phyloP scores from a whole-genome alignment of 2,888 invertebrate genomes.

The Meandrusa payeni region DNA sequence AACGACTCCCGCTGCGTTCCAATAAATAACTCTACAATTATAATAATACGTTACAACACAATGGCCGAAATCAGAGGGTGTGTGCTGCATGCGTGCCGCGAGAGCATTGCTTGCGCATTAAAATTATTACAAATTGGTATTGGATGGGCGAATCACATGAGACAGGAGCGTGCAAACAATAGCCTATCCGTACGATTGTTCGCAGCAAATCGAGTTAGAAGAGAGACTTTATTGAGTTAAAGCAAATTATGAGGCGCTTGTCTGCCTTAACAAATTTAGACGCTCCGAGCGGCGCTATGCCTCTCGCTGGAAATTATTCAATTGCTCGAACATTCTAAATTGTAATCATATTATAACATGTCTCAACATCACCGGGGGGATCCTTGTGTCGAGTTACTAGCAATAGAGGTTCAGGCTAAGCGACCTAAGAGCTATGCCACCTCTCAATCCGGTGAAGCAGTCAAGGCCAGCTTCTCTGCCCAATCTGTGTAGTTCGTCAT shows the following conservation, averaged over 20 bases:
- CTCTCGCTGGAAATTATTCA: slow-evolving; percentile 30
- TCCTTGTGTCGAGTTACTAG: too few relatives aligned
- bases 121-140: slow-evolving; percentile 72
- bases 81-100: slow-evolving; percentile 42
- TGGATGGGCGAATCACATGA: slow-evolving; percentile 63
- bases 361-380: too few relatives aligned
- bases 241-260: slow-evolving; percentile 67
- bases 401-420: too few relatives aligned
- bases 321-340: slow-evolving; percentile 28
- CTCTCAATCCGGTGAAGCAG: too few relatives aligned
- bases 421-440: too few relatives aligned
- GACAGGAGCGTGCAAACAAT: slow-evolving; percentile 43
- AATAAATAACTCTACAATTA: slow-evolving; percentile 60
- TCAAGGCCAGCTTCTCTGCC: too few relatives aligned
- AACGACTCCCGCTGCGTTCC: slow-evolving; percentile 42
- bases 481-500: too few relatives aligned
- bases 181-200: slow-evolving; percentile 45
- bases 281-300: slow-evolving; percentile 31
- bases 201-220: slow-evolving; percentile 56
- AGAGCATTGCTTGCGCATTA: slow-evolving; percentile 57
- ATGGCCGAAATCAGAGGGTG: slow-evolving; percentile 46
- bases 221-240: slow-evolving; percentile 61
- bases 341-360: slow-evolving; percentile 11
- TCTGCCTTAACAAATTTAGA: slow-evolving; percentile 49
- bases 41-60: slow-evolving; percentile 57